These are phyloP conservation scores for Nerophis ophidion DNA, from an alignment of 2,113 vertebrate genomes.

Conservation along the genomic window DNA sequence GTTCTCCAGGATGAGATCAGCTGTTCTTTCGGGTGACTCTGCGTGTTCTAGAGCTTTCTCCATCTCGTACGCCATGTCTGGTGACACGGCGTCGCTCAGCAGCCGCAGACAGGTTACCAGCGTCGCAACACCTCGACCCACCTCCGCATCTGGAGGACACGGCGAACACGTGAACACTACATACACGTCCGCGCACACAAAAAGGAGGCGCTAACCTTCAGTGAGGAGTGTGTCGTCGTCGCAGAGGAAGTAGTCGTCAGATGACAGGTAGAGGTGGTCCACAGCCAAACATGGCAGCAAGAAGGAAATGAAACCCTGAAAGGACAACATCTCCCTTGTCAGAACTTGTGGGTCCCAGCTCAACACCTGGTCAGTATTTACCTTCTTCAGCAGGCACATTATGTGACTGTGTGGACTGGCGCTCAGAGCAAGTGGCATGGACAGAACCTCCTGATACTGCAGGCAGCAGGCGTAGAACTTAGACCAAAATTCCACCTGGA, in stretches of 20 bases:
- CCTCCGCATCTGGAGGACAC: constrained; percentile 72
- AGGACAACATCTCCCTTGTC: not conserved
- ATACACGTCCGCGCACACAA: not conserved
- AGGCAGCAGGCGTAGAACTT: constrained; percentile 92
- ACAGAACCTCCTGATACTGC: constrained; percentile 89
- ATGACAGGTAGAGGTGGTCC: constrained; percentile 89
- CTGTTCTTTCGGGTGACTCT: constrained; percentile 84
- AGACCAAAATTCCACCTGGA: constrained; percentile 94
- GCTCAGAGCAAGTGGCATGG: constrained; percentile 80
- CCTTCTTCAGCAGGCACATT: constrained; percentile 87
- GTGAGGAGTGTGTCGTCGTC: constrained; percentile 83
- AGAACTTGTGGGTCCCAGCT: too few relatives aligned
- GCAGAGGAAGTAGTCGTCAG: constrained; percentile 77
- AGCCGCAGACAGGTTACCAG: constrained; percentile 87
- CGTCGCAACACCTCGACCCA: constrained; percentile 82
- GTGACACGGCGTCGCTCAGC: constrained; percentile 79
- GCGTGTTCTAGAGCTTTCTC: constrained; percentile 85
- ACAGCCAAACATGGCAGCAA: constrained; percentile 85
- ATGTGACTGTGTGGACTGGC: constrained; percentile 77
- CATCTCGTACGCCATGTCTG: constrained; percentile 84
- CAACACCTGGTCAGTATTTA: not conserved
- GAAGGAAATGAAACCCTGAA: constrained; percentile 85
- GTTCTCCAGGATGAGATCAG: constrained; percentile 84
- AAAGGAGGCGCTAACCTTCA: constrained; percentile 70
- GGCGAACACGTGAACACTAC: not conserved